Conservation (phyloP, 1,140 invertebrate genomes). For the Drosophila suzukii region DNA sequence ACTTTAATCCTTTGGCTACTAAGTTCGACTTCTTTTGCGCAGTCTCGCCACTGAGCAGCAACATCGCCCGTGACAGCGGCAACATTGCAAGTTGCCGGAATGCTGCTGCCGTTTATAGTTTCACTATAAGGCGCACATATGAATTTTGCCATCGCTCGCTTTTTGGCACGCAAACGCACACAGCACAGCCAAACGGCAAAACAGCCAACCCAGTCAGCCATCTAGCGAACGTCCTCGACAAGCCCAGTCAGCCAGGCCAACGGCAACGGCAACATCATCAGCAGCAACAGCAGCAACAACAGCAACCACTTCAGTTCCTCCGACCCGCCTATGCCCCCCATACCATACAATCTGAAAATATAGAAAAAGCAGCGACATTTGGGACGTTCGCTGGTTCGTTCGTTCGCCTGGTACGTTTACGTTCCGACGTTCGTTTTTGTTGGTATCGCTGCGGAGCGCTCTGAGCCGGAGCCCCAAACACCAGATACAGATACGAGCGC, state of each 20-base stretch:
- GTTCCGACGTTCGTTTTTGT: conserved; percentile 41
- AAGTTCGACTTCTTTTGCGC: conserved; percentile 46
- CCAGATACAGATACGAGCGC: conserved; percentile 65
- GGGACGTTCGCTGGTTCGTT: conserved; percentile 71
- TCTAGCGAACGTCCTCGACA: conserved; percentile 72
- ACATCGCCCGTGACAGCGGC: background rate
- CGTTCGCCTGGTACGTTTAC: conserved; percentile 43
- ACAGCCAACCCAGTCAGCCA: conserved; percentile 23
- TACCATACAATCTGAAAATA: conserved; percentile 68
- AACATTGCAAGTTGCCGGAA: conserved; percentile 50
- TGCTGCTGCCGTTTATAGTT: conserved; percentile 60
- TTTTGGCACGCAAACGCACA: conserved; percentile 79
- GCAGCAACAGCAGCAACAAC: conserved; percentile 30
- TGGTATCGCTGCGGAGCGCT: conserved; percentile 66
- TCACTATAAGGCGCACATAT: conserved; percentile 70
- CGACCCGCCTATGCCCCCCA: conserved; percentile 29
- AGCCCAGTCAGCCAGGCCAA: conserved; percentile 62
- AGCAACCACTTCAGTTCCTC: conserved; percentile 48
- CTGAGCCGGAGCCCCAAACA: conserved; percentile 65
- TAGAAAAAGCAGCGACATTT: conserved; percentile 73
- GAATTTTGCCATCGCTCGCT: conserved; percentile 66
- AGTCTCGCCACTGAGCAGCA: conserved; percentile 22
- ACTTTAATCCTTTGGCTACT: conserved; percentile 13
- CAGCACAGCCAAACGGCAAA: conserved; percentile 21
- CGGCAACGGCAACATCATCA: conserved; percentile 33